phyloP scores from a whole-genome alignment of 1,140 invertebrate genomes.

The Whitmania pigra region DNA sequence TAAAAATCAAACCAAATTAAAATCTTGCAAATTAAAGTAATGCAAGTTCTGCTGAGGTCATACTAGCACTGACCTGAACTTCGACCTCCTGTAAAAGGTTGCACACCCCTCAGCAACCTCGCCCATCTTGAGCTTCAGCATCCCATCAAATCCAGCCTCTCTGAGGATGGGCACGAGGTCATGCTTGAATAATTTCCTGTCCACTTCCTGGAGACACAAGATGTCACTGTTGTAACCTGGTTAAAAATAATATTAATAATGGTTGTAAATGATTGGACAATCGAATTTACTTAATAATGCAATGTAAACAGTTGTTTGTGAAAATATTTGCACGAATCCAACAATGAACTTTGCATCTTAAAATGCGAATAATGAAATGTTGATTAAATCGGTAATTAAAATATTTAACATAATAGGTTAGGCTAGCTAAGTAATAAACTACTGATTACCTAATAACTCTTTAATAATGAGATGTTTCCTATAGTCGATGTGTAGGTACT shows the following conservation, averaged over 20 bases:
- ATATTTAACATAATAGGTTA: background rate
- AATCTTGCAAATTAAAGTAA: no score
- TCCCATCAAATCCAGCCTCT: slow-evolving; percentile 47
- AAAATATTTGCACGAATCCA: no score
- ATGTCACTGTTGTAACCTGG: slow-evolving; percentile 74
- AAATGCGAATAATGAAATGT: no score
- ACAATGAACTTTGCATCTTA: no score
- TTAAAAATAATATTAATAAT: slow-evolving; percentile 17
- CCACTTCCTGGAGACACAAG: slow-evolving; percentile 83
- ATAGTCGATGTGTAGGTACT: slow-evolving; percentile 68
- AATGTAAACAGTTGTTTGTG: no score
- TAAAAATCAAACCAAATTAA: no score
- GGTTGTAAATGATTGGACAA: no score
- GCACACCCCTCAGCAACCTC: slow-evolving; percentile 64
- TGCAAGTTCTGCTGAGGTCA: background rate
- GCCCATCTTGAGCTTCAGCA: slow-evolving; percentile 58
- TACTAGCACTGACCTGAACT: slow-evolving; percentile 33
- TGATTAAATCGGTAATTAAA: no score
- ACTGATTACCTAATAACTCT: slow-evolving; percentile 58
- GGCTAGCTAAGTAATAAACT: background rate
- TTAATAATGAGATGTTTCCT: slow-evolving; percentile 68
- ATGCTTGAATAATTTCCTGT: slow-evolving; percentile 59
- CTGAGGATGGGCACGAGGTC: slow-evolving; percentile 56
- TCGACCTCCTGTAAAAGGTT: slow-evolving; percentile 51
- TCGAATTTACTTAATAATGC: no score